Conservation (phyloP, 2,888 invertebrate genomes). For the Mesochorus sp. region DNA sequence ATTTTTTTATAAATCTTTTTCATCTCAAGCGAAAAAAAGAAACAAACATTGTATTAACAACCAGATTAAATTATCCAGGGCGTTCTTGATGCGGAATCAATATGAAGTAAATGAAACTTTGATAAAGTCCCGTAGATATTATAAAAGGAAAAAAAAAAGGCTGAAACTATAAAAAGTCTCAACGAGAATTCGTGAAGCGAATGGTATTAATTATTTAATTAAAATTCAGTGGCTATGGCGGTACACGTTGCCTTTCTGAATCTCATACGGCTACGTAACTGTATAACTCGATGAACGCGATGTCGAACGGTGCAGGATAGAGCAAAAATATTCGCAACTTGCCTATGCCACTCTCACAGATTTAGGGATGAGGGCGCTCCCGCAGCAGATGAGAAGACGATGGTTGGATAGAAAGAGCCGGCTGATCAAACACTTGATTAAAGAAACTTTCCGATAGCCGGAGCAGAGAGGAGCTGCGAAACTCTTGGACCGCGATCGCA, state of each 20-base stretch:
- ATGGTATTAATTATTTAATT: constrained; percentile 56
- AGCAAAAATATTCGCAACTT: constrained; percentile 24
- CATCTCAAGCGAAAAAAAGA: no score
- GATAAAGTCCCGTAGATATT: constrained; percentile 14
- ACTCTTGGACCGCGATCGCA: constrained; percentile 9
- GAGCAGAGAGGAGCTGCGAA: constrained; percentile 9
- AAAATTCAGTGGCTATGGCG: constrained; percentile 62
- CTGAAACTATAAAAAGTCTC: constrained; percentile 13
- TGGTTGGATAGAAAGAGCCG: constrained; percentile 39
- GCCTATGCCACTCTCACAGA: neutral
- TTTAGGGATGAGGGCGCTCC: neutral
- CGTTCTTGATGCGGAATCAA: neutral
- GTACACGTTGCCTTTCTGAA: constrained; percentile 21
- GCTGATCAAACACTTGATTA: constrained; percentile 78
- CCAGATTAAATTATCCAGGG: no score
- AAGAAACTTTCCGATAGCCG: constrained; percentile 76
- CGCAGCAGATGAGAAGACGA: constrained; percentile 33
- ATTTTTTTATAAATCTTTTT: no score
- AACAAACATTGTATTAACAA: neutral
- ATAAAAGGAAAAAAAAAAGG: neutral
- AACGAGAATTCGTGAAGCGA: constrained; percentile 47
- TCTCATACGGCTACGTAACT: constrained; percentile 19
- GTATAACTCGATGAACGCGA: constrained; percentile 44
- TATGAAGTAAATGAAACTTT: constrained; percentile 37
- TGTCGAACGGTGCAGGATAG: neutral